Evolutionary conservation across 1,140 invertebrate species (phyloP).

Genomic region (Dufourea novaeangliae): DNA sequence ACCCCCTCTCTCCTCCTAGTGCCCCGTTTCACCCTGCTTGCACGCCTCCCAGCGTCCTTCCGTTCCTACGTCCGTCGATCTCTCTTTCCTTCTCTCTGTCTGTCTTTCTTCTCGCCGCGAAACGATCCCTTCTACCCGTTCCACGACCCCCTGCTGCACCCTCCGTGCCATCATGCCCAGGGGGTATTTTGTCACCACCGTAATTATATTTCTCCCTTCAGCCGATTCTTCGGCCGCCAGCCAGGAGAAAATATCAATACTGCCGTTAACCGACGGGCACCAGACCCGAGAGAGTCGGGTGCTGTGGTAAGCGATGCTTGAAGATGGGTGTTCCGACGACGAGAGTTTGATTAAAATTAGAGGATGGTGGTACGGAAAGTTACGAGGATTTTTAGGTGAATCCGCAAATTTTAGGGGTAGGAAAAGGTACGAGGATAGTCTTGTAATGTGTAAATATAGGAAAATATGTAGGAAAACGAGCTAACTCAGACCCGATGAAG

Average conservation of each 20-base stretch:
- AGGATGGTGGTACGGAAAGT: not conserved
- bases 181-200: constrained; percentile 75
- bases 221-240: constrained; percentile 48
- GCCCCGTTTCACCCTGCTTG: constrained; percentile 33
- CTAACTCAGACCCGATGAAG: no score
- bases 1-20: constrained; percentile 8
- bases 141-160: constrained; percentile 1
- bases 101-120: constrained; percentile 18
- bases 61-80: constrained; percentile 41
- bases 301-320: constrained; percentile 12
- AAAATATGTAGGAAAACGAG: no score
- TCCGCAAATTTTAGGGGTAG: no score
- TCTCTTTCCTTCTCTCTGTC: constrained; percentile 31
- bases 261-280: constrained; percentile 39
- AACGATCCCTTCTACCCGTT: constrained; percentile 5
- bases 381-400: no score
- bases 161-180: constrained; percentile 53
- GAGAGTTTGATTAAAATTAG: not conserved
- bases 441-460: no score
- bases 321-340: not conserved
- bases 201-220: constrained; percentile 76
- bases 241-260: constrained; percentile 69
- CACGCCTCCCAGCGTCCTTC: constrained; percentile 37
- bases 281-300: constrained; percentile 7
- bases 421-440: no score